Evolutionary conservation across 2,888 invertebrate genomes (phyloP).

Genomic region (Lasioglossum marginatum): DNA sequence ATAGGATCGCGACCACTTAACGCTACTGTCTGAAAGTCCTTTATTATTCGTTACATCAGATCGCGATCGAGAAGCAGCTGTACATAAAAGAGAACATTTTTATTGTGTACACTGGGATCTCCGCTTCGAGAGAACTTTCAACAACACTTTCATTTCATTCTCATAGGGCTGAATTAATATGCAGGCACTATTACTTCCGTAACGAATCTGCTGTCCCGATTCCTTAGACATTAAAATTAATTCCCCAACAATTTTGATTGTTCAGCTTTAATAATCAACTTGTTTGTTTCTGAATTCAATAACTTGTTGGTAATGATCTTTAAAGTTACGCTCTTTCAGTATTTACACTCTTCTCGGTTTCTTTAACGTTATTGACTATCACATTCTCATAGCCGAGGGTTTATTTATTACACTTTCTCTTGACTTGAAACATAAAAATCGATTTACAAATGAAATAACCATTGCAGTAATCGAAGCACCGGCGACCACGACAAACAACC

Average conservation of each 20-base stretch:
- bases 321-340: not conserved
- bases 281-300: not conserved
- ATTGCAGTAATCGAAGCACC: not conserved
- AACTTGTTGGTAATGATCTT: not conserved
- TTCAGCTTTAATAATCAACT: not conserved
- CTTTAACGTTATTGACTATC: not conserved
- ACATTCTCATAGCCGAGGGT: not conserved
- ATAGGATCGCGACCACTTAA: conserved; percentile 17
- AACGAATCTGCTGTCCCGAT: not conserved
- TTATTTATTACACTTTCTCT: not conserved
- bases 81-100: not conserved
- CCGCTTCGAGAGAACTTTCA: not conserved
- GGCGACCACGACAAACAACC: conserved; percentile 34
- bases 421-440: not conserved
- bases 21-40: not conserved
- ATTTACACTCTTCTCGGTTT: not conserved
- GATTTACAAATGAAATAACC: not conserved
- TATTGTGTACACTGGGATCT: not conserved
- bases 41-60: conserved; percentile 5
- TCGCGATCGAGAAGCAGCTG: not conserved
- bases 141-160: not conserved
- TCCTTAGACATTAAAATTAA: not conserved
- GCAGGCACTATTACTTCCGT: not conserved
- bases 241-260: not conserved
- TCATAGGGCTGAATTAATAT: not conserved